phyloP scores from a whole-genome alignment of 2,888 invertebrate species.

The Nomada hirtipes region DNA sequence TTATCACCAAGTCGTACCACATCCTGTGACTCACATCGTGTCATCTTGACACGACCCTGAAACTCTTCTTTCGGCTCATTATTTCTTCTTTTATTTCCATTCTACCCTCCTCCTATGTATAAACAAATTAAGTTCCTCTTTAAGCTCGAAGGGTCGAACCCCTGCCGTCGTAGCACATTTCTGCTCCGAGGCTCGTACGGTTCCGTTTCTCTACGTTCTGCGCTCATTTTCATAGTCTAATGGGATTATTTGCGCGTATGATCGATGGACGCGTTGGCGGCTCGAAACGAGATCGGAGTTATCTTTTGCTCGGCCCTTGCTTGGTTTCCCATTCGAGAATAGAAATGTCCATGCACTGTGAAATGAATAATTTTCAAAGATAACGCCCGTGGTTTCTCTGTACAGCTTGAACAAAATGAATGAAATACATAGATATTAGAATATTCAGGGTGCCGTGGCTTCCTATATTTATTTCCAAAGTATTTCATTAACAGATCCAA shows the following conservation, averaged over 20 bases:
- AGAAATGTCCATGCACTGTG: too few relatives aligned
- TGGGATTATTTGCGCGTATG: slow-evolving; percentile 25
- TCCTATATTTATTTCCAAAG: too few relatives aligned
- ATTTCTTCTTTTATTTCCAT: not conserved
- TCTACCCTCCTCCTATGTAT: slow-evolving; percentile 28
- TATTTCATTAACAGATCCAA: too few relatives aligned
- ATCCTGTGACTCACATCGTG: slow-evolving; percentile 64
- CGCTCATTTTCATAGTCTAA: slow-evolving; percentile 23
- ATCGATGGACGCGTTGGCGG: not conserved
- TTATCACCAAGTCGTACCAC: slow-evolving; percentile 62
- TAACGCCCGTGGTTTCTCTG: too few relatives aligned
- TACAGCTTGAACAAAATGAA: too few relatives aligned
- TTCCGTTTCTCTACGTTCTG: not conserved
- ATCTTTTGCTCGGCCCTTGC: not conserved
- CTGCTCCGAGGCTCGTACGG: not conserved
- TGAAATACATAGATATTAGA: too few relatives aligned
- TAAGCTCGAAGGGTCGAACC: slow-evolving; percentile 64
- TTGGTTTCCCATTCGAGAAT: not conserved
- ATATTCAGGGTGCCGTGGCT: too few relatives aligned
- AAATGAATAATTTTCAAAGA: too few relatives aligned
- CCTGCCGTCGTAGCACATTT: slow-evolving; percentile 7
- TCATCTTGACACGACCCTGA: slow-evolving; percentile 30
- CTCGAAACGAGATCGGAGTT: slow-evolving; percentile 1
- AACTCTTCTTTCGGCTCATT: slow-evolving; percentile 35
- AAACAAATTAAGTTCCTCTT: slow-evolving; percentile 71